Base-by-base conservation (phyloP, 1,140 invertebrate genomes). In the Drosophila ohnishii region DNA sequence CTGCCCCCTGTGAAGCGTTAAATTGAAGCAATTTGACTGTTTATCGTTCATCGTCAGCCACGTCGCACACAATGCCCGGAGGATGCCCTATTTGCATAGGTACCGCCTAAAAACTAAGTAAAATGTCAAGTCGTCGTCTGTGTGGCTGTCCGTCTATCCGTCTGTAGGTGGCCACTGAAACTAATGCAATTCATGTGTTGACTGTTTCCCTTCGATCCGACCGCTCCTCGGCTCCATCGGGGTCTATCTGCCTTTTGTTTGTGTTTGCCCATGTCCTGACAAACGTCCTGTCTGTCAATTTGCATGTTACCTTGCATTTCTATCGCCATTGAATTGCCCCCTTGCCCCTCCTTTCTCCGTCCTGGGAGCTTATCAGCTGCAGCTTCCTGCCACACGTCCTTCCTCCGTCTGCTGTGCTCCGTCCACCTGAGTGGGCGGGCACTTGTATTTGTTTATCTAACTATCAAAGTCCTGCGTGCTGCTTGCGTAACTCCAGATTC, bases 11-110 rank as follows among this genome's bases (percentile, higher is more conserved):
- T 85, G 77, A 85, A 80, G 80, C 80, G 81, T 85, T 84, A 84
- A 84, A 84, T 84, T 84, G 80, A 74, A 50, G 80, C 81, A 84
- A 84, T 84, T 84, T 84, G 80, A 77, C 76, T 84, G 80, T 84
- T 84, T 84, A 84, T 77, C 77, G 80, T 80, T 63, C 30, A 22
- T 55, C 51, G 51, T 22, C 59, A 59, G 59, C 61, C 57, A 40
- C 58, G 57, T n/a, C 58, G 62, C 57, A 75, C 60, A 83, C 79
- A 82, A 82, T 74, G 63, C 47, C 65, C 37, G 62, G 14, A 53
- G 79, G 55, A 42, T 40, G 42, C 4, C 16, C 19, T 69, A 65
- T 85, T 84, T 84, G 77, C 78, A 80, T 78, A 51, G 72, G 60
- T 48, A 61, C 45, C 77, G 72, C 75, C 77, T 71, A 74, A 75